Base-by-base conservation (phyloP, 1,140 invertebrate species). In the Catajapyx aquilonaris region DNA sequence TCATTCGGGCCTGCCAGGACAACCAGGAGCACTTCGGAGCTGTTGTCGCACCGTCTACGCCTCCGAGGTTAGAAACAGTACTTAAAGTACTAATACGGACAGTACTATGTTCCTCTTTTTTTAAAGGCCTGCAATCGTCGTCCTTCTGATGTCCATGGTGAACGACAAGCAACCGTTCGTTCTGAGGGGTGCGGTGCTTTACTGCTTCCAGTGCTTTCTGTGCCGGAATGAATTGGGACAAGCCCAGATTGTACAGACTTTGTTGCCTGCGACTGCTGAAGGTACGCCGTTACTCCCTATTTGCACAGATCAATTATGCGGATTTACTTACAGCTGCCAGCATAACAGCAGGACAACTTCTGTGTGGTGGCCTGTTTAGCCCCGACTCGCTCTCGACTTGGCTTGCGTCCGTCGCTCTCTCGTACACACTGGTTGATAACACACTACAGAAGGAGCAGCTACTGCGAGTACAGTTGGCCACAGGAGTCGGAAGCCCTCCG, bases 61-160 rank as follows among this genome's bases (percentile, higher is more conserved):
- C 91, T 22, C 84, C 91, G 10, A 71, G 81, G 73, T 73, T 55
- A 42, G 20, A 44, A 31, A 21, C 17, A 32, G 18, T 30, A 34
- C 38, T 36, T 18, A 32, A n/a, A 41, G 19, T 18, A 5, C 28
- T 37, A 19, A 5, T 35, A 38, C n/a, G n/a, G n/a, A n/a, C n/a
- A n/a, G n/a, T n/a, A n/a, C n/a, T n/a, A n/a, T n/a, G n/a, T n/a
- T 37, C 25, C 41, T 31, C 42, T 51, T 48, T 47, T 44, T 20
- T 55, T 57, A 22, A 45, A 77, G 76, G 34, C 83, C 93, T 1
- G 87, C 84, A 1, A 78, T 98, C 33, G 79, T 97, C 0, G 80
- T 97, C 30, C 61, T 99, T 5, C 56, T 99, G 9, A 90, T 96
- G 80, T 95, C 90, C 0, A 96, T 99, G 88, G 86, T 97, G 2